Base-by-base conservation (phyloP, 2,113 vertebrate genomes). In the Sciurus niger region DNA sequence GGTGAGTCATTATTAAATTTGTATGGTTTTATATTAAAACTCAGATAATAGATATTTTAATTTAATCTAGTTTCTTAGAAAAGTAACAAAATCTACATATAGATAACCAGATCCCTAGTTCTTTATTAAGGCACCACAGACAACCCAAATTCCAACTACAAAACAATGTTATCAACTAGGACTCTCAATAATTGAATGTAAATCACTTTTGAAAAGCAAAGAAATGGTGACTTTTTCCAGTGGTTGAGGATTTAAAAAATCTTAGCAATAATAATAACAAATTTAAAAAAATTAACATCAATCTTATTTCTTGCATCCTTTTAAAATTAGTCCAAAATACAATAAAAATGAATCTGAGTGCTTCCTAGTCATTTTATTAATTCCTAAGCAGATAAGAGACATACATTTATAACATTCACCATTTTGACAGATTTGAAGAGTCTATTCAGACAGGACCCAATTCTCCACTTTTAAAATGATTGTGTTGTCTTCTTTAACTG, bases 171-270 rank as follows among this genome's bases (percentile, higher is more conserved):
- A 91, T 76, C n/a, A 73, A 77, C 46, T 70, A 20, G 48, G 94
- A 96, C 12, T 70, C 20, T 12, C 63, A 51, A 51, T 79, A 84
- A 96, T 37, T 72, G 46, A 67, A 87, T 91, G 17, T 55, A 84
- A 90, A 91, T 88, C 83, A 73, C 32, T 95, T 91, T 60, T 80
- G 32, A 67, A 91, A 67, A 78, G 74, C 18, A 55, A 89, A 82
- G 25, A 92, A 92, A 90, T 46, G 34, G 43, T 77, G 48, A 84
- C 17, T 84, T 94, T 72, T 77, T 24, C 63, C 25, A 78, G 55
- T 94, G 63, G 65, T 46, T 65, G 55, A 90, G 12, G 4, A 55
- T 67, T 65, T 83, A 67, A 32, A 80, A 67, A 86, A 74, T 58
- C 17, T 85, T 65, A 88, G 37, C 46, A 77, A 68, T 48, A 28